Percentiles rank a stretch among this genome's conserved stretches.
Conservation (phyloP, 2,888 invertebrate genomes). For the Gari tellinella region DNA sequence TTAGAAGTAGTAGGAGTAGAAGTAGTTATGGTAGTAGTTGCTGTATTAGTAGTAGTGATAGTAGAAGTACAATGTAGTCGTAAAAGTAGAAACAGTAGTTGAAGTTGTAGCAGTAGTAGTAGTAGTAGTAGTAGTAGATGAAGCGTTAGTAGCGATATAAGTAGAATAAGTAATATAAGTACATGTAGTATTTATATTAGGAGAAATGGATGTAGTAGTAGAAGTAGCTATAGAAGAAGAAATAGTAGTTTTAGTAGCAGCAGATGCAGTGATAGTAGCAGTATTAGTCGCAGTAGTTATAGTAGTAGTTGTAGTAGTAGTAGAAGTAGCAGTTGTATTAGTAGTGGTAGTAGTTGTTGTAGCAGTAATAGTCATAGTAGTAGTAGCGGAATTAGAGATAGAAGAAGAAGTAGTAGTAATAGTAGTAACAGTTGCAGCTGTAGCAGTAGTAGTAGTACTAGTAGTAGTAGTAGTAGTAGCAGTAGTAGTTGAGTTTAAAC, state of each 20-base stretch:
- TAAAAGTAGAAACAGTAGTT: no score
- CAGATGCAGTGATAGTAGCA: constrained; percentile 8
- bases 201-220: constrained; percentile 11
- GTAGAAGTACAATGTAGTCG: no score
- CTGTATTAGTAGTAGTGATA: no score
- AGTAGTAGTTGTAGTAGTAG: constrained; percentile 8
- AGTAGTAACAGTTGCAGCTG: no score
- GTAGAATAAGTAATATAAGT: constrained; percentile 9
- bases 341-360: no score
- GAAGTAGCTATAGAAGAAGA: constrained; percentile 7
- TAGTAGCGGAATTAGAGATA: constrained; percentile 1
- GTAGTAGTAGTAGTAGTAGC: no score
- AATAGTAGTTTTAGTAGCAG: constrained; percentile 9
- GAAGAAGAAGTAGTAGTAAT: constrained; percentile 8
- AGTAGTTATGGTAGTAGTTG: no score
- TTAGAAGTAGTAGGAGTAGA: no score
- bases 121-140: constrained; percentile 18
- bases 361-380: no score
- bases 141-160: constrained; percentile 6
- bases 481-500: no score
- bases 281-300: background rate
- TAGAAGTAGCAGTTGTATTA: background rate
- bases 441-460: constrained; percentile 24
- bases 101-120: constrained; percentile 23
- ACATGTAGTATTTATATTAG: constrained; percentile 4